Conservation (phyloP, 2,113 vertebrate species). For the Pachypanchax playfairii region DNA sequence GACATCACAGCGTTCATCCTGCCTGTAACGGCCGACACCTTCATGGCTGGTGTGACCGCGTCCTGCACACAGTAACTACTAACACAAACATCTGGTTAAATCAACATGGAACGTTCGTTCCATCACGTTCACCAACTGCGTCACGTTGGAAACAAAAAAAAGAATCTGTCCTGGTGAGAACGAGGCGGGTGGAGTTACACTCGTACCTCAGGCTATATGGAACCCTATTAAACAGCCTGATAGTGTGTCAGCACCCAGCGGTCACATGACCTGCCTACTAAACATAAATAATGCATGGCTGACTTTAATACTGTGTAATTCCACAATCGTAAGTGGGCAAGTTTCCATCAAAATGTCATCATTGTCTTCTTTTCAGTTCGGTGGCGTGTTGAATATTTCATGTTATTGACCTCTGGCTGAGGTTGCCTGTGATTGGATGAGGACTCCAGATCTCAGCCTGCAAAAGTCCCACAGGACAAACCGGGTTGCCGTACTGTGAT, state of each 20-base stretch:
- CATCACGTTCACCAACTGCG: slow-evolving; percentile 17
- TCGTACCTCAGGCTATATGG: slow-evolving; percentile 25
- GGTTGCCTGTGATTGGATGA: slow-evolving; percentile 70
- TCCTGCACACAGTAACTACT: slow-evolving; percentile 28
- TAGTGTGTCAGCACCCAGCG: slow-evolving; percentile 36
- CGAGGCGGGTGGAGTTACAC: slow-evolving; percentile 21
- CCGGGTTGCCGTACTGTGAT: slow-evolving; percentile 19
- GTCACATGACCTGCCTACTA: slow-evolving; percentile 23
- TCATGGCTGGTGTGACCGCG: slow-evolving; percentile 42
- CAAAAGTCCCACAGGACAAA: slow-evolving; percentile 49
- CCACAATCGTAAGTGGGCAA: slow-evolving; percentile 54
- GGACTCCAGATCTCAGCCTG: slow-evolving; percentile 44
- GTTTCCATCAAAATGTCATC: slow-evolving; percentile 67
- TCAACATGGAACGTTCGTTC: slow-evolving; percentile 29
- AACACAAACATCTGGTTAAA: slow-evolving; percentile 35
- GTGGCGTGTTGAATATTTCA: slow-evolving; percentile 69
- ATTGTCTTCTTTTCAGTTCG: slow-evolving; percentile 63
- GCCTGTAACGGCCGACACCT: neutral
- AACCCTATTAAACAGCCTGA: slow-evolving; percentile 32
- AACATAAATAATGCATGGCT: slow-evolving; percentile 68
- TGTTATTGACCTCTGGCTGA: slow-evolving; percentile 65
- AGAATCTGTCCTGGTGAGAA: slow-evolving; percentile 23
- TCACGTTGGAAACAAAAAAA: slow-evolving; percentile 23
- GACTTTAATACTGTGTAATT: slow-evolving; percentile 69
- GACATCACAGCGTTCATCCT: neutral